phyloP scores from a whole-genome alignment of 1,140 invertebrate genomes.

The Psilanteris sp. region DNA sequence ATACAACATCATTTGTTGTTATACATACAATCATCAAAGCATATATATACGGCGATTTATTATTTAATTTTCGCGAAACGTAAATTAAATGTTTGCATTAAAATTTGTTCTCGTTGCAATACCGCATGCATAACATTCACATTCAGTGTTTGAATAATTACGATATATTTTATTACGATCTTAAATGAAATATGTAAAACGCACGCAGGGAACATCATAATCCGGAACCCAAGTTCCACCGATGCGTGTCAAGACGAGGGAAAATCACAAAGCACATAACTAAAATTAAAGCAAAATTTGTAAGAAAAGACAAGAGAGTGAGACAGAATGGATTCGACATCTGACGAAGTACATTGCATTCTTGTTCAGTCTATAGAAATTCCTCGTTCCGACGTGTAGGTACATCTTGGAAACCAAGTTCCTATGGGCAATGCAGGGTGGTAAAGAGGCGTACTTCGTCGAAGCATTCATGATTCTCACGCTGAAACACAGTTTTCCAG shows the following conservation, averaged over 20 bases:
- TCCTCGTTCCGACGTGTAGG: constrained; percentile 55
- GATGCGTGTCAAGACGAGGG: constrained; percentile 26
- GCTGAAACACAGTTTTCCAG: constrained; percentile 58
- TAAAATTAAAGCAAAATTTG: constrained; percentile 48
- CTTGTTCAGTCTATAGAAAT: constrained; percentile 62
- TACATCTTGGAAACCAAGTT: constrained; percentile 60
- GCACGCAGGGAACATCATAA: constrained; percentile 47
- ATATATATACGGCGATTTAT: no score
- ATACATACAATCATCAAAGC: no score
- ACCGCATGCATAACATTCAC: no score
- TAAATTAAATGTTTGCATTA: no score
- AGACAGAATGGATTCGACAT: constrained; percentile 57
- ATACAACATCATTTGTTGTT: no score
- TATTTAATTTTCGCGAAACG: no score
- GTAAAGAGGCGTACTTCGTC: constrained; percentile 49
- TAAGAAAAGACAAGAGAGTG: constrained; percentile 55
- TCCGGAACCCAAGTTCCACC: constrained; percentile 52
- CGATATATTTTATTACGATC: no score
- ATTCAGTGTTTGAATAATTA: no score
- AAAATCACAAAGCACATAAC: constrained; percentile 24
- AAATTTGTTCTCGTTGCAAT: no score
- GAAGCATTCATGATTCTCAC: constrained; percentile 60
- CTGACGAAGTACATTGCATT: constrained; percentile 60
- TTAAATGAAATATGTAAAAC: no score
- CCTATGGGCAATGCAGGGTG: constrained; percentile 52